These are phyloP conservation scores for Ophraella communa DNA, from an alignment of 2,888 invertebrate genomes.

Conservation along the genomic window DNA sequence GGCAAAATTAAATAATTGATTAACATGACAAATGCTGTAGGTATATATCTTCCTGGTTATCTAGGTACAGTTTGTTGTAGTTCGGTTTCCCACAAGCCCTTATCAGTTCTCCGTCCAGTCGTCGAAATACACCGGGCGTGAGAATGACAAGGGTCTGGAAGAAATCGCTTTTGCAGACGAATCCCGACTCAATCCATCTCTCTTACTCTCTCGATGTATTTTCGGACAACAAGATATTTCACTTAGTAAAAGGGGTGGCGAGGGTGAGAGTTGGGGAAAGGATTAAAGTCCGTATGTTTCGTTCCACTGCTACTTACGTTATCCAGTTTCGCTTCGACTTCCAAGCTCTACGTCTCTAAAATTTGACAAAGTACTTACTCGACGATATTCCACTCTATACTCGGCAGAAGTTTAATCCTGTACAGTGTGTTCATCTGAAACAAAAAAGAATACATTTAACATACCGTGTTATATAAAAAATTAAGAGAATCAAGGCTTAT, in stretches of 20 bases:
- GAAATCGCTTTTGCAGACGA: constrained; percentile 52
- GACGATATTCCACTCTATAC: neutral
- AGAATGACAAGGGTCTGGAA: constrained; percentile 90
- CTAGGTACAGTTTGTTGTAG: constrained; percentile 50
- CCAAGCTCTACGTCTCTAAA: constrained; percentile 6
- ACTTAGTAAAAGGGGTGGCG: constrained; percentile 23
- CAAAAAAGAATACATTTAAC: neutral
- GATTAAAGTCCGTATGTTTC: constrained; percentile 22
- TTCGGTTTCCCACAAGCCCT: constrained; percentile 82
- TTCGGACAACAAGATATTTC: constrained; percentile 35
- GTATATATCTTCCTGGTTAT: neutral
- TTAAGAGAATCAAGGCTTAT: too few species aligned
- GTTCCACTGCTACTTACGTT: constrained; percentile 16
- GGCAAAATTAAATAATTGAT: neutral
- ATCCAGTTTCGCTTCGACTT: constrained; percentile 3
- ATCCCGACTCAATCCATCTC: neutral
- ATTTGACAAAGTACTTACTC: constrained; percentile 1
- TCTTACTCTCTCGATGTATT: constrained; percentile 22
- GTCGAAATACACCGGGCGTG: constrained; percentile 84
- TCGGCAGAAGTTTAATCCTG: neutral
- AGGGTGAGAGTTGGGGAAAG: constrained; percentile 1
- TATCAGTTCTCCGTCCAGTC: constrained; percentile 99
- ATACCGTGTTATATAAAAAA: too few species aligned
- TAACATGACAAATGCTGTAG: neutral
- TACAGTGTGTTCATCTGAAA: neutral